A percentile compares a stretch with the other conserved stretches of the same genome.
These are phyloP conservation scores for Onychomys torridus DNA, from an alignment of 2,797 vertebrate species.

Conservation along the genomic window DNA sequence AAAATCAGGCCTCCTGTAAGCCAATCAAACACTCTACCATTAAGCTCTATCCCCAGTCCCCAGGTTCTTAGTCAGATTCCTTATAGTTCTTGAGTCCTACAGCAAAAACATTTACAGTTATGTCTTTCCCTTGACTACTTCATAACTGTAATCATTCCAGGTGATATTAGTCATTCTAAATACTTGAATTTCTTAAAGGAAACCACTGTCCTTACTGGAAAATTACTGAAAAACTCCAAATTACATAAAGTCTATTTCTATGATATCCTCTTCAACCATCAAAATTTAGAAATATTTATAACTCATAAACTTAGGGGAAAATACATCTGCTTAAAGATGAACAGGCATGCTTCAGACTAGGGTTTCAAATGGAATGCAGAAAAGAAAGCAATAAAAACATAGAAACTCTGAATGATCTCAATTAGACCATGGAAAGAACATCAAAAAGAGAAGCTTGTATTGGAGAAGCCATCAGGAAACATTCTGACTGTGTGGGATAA, in stretches of 20 bases:
- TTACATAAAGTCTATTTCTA: constrained; percentile 2
- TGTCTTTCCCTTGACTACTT: not conserved
- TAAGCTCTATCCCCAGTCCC: not conserved
- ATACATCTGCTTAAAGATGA: constrained; percentile 28
- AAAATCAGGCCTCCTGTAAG: not conserved
- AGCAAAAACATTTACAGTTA: not conserved
- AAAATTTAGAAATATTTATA: not conserved
- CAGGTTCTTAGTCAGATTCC: not conserved
- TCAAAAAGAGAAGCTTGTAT: not conserved
- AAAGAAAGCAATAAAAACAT: constrained; percentile 43
- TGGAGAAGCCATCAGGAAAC: constrained; percentile 33
- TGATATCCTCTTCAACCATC: constrained; percentile 1
- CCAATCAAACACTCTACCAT: not conserved
- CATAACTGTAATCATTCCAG: too few species aligned
- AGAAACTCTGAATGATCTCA: constrained; percentile 57
- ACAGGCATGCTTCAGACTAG: not conserved
- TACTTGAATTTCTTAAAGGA: constrained; percentile 46
- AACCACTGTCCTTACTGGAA: constrained; percentile 11
- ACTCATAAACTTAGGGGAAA: constrained; percentile 3
- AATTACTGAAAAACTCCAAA: not conserved
- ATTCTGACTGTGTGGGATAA: not conserved
- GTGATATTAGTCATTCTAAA: constrained; percentile 7
- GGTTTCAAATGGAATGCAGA: constrained; percentile 28
- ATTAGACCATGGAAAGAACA: constrained; percentile 30
- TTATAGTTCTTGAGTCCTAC: not conserved